A percentile compares a stretch with the other conserved stretches of the same genome.
Evolutionary conservation across 2,797 vertebrate genomes (phyloP).

Genomic region (Sternotherus odoratus): DNA sequence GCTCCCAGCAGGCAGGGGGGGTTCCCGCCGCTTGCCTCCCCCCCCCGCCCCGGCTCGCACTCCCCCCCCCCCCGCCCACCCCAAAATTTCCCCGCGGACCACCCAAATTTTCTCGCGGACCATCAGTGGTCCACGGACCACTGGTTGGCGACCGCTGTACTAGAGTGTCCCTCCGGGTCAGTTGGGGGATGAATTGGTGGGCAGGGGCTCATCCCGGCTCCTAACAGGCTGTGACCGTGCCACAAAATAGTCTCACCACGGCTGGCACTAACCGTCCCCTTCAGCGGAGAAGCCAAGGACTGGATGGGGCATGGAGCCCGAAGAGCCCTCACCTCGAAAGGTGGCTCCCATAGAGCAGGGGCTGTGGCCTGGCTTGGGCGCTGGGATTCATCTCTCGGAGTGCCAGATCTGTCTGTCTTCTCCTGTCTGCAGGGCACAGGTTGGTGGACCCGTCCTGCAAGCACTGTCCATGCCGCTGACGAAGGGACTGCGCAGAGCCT

Average conservation of each 20-base stretch:
- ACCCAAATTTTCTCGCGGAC: too few species aligned
- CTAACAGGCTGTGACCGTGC: neutral
- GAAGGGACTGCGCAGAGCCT: neutral
- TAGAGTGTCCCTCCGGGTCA: too few species aligned
- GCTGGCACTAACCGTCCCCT: neutral
- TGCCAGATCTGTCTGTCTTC: neutral
- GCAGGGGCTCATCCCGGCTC: neutral
- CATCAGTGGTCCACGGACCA: too few species aligned
- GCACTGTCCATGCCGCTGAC: neutral
- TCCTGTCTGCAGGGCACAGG: neutral
- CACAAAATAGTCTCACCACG: neutral
- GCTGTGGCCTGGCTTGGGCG: neutral
- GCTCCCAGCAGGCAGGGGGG: too few species aligned
- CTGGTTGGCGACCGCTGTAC: too few species aligned
- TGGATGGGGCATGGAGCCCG: neutral
- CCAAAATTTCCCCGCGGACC: too few species aligned
- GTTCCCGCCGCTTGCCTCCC: too few species aligned
- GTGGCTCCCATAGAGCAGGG: too few species aligned
- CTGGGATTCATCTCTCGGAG: neutral
- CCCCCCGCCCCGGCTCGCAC: too few species aligned
- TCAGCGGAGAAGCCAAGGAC: neutral
- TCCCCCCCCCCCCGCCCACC: too few species aligned
- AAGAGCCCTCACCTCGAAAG: neutral
- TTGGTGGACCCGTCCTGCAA: neutral
- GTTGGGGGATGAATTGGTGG: neutral